These are phyloP conservation scores for Stenodema calcarata DNA, from an alignment of 2,888 invertebrate genomes.

Conservation along the genomic window DNA sequence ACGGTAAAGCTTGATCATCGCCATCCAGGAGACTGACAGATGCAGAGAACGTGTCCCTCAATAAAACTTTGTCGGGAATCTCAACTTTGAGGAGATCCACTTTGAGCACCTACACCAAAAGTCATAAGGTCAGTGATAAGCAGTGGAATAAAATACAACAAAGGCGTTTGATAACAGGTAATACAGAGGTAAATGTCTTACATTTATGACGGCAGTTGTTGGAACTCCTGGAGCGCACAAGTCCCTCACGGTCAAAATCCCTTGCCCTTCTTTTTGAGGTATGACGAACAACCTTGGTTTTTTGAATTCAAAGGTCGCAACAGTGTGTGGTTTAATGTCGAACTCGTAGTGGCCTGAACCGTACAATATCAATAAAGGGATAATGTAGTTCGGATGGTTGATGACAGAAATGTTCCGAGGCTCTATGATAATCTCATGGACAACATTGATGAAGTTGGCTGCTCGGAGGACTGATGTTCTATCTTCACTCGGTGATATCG, in stretches of 20 bases:
- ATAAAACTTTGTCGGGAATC: constrained; percentile 74
- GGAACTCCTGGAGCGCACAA: constrained; percentile 69
- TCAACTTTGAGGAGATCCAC: constrained; percentile 71
- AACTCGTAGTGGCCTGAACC: constrained; percentile 74
- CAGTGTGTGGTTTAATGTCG: constrained; percentile 64
- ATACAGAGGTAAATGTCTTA: constrained; percentile 57
- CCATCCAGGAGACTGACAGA: constrained; percentile 70
- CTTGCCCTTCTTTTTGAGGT: constrained; percentile 64
- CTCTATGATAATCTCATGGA: constrained; percentile 67
- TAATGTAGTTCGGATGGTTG: constrained; percentile 70
- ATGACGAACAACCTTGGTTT: constrained; percentile 54
- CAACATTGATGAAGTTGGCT: constrained; percentile 60
- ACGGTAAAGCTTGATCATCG: constrained; percentile 66
- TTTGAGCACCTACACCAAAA: constrained; percentile 60
- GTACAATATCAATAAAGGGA: constrained; percentile 65
- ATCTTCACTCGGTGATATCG: not conserved
- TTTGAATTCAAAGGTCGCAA: constrained; percentile 67
- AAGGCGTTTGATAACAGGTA: not conserved
- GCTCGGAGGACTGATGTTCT: constrained; percentile 17
- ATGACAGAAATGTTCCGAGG: constrained; percentile 67
- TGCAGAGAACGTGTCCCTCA: constrained; percentile 69
- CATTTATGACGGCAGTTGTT: constrained; percentile 64
- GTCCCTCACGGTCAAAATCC: constrained; percentile 66
- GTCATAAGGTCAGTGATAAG: no score
- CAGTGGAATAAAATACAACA: not conserved